Conservation (phyloP, 2,113 vertebrate genomes). For the Hirundichthys speculiger region DNA sequence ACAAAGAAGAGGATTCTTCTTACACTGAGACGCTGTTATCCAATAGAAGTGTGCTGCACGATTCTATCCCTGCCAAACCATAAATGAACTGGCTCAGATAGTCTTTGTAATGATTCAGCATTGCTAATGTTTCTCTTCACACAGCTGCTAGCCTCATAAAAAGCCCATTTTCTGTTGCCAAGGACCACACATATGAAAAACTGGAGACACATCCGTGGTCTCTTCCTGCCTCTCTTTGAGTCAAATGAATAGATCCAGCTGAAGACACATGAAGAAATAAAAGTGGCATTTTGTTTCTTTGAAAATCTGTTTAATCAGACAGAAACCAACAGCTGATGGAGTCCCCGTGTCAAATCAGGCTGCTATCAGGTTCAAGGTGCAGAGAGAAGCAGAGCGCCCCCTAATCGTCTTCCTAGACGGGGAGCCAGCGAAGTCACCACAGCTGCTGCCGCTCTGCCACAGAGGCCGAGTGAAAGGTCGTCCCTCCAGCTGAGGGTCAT, state of each 20-base stretch:
- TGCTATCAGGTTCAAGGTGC: constrained; percentile 66
- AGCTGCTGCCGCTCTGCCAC: constrained; percentile 66
- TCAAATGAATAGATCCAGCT: constrained; percentile 48
- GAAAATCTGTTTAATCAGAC: constrained; percentile 44
- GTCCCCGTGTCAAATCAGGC: constrained; percentile 46
- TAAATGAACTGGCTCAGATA: constrained; percentile 54
- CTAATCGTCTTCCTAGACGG: constrained; percentile 31
- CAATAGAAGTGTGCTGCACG: constrained; percentile 23
- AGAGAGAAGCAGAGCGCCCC: background rate
- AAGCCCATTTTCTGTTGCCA: constrained; percentile 47
- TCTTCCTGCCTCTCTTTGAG: constrained; percentile 62
- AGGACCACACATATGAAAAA: constrained; percentile 60
- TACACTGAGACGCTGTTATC: constrained; percentile 20
- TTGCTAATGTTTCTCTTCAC: constrained; percentile 56
- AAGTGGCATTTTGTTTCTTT: constrained; percentile 44
- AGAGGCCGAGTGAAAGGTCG: constrained; percentile 63
- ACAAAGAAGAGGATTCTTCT: constrained; percentile 49
- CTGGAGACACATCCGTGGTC: constrained; percentile 27
- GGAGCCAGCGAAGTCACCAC: constrained; percentile 67
- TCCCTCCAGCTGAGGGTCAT: constrained; percentile 76
- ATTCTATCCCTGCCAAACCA: constrained; percentile 45
- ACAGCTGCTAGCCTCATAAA: constrained; percentile 60
- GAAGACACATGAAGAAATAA: constrained; percentile 39
- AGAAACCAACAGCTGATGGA: constrained; percentile 65
- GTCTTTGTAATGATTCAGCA: constrained; percentile 64